Base-by-base conservation (phyloP, 1,140 invertebrate species). In the Radopholus similis region DNA sequence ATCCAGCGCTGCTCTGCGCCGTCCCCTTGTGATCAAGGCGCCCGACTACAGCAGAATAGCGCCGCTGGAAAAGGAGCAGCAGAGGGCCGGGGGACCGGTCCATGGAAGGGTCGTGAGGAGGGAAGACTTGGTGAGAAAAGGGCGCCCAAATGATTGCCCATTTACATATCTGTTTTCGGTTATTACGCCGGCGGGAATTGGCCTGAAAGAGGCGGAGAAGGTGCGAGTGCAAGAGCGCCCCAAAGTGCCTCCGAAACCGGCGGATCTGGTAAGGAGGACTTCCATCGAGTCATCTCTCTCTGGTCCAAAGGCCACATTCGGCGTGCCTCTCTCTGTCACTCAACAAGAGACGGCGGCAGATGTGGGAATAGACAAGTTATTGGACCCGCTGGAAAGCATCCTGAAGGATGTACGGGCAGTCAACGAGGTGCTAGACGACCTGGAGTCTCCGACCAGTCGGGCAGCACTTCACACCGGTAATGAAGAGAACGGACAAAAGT, bases 331-430 rank as follows among this genome's bases (percentile, higher is more conserved):
- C 13, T n/a, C 26, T 55, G 15, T 15, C n/a, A 15, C 21, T 3
- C 18, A 37, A 18, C 28, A 21, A 56, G n/a, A n/a, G n/a, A n/a
- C n/a, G n/a, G n/a, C n/a, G 18, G 38, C 21, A 54, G n/a, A 66
- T 23, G n/a, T 15, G 18, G 60, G 18, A 1, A 21, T 15, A 64
- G n/a, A 49, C 9, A 62, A 30, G 9, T 55, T 74, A 15, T 47
- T 74, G 15, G 75, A 62, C 26, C 73, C 73, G 18, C 40, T 74
- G 38, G 60, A 74, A 18, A 76, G 67, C 34, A 72, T 74, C 51
- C 47, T 74, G 26, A 74, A 76, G 21, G 67, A 74, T 37, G 66
- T 72, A 3, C 58, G 44, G 35, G 35, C 57, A 11, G 37, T 69
- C 37, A 53, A 42, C 11, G 67, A 66, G 26, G 26, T 28, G 34